Evolutionary conservation across 2,888 invertebrate genomes (phyloP), one percentile per base, ranked within the genome.

Genomic region (Xestia sexstrigata): DNA sequence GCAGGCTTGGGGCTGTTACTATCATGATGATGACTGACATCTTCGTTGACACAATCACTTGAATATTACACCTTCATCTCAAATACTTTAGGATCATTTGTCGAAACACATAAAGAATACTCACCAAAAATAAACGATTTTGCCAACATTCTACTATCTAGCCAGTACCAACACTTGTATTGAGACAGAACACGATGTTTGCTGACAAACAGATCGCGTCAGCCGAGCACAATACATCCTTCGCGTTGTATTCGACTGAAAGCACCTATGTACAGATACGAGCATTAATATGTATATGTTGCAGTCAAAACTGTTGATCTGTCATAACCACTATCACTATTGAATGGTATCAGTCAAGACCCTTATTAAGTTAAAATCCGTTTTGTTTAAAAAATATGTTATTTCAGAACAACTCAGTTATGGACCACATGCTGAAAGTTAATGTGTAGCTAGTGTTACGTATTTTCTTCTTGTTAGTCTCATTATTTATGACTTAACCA

Each of bases 181-280:
- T 81, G 88, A 84, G 79, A 86, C 84, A 79, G 83, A 88, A 88
- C 81, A 78, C 70, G 78, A 78, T 91, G 89, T 93, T 91, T 91
- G 87, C 86, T 74, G 79, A 78, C 91, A 91, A 90, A 92, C 91
- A 91, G 85, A 87, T 88, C 82, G 72, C 68, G 74, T 87, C 84
- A 76, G 75, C 69, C 76, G 83, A 85, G 82, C 78, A 91, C 90
- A 91, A 92, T 91, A 86, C 84, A 71, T 68, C 74, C 76, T 86
- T 85, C 82, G 76, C 81, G 75, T 85, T 87, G 87, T 87, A 87
- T 88, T 87, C 89, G 85, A 87, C 87, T 73, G 73, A 83, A 45
- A 42, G 42, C 42, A 17, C 9, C 15, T 26, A n/a, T 65, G 20
- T 35, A 62, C 11, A 9, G 62, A 39, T 39, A 20, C 11, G 20